phyloP scores from a whole-genome alignment of 2,888 invertebrate genomes.

The Sinhomidia bicolor region DNA sequence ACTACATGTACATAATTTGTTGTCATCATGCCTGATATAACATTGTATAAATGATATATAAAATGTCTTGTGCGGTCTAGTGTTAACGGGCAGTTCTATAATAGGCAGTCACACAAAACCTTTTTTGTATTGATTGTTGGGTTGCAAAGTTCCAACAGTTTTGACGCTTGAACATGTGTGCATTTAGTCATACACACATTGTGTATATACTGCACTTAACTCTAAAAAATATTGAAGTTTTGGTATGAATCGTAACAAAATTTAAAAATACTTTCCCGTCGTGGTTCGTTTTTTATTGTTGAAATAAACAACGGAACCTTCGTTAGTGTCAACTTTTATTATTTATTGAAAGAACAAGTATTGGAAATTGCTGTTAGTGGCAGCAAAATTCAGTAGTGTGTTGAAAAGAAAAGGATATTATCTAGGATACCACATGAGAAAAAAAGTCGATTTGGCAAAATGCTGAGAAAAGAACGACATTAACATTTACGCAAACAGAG shows the following conservation, averaged over 20 bases:
- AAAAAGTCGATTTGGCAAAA: not conserved
- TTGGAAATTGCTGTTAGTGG: not conserved
- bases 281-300: not conserved
- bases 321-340: constrained; percentile 6
- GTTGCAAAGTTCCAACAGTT: too few species aligned
- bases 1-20: not conserved
- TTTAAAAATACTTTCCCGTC: not conserved
- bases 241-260: not conserved
- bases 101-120: too few species aligned
- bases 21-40: constrained; percentile 15
- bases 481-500: not conserved
- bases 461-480: not conserved
- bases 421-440: too few species aligned
- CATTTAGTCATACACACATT: not conserved
- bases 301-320: not conserved
- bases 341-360: not conserved
- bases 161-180: too few species aligned
- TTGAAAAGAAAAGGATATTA: not conserved
- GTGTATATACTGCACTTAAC: not conserved
- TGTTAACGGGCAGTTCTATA: not conserved
- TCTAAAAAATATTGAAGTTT: not conserved
- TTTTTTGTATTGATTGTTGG: too few species aligned
- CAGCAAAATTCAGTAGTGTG: not conserved
- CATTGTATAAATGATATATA: not conserved
- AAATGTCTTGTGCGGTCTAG: not conserved